These are phyloP conservation scores for Vombatus ursinus DNA, from an alignment of 2,113 vertebrate genomes.

Conservation along the genomic window DNA sequence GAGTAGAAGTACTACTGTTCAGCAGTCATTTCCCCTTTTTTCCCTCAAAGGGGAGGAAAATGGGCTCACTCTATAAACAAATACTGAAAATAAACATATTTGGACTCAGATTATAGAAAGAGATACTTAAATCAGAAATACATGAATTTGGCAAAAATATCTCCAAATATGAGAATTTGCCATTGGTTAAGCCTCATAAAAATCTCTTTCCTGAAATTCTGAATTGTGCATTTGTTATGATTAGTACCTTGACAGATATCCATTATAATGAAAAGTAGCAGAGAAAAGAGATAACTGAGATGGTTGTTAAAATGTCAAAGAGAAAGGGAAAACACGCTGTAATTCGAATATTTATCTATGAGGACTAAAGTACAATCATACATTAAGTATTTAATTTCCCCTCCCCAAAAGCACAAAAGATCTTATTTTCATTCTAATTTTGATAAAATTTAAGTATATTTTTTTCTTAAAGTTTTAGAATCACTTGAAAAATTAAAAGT, in stretches of 20 bases:
- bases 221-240: background rate
- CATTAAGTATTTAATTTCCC: conserved; percentile 3
- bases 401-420: background rate
- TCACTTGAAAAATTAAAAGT: conserved; percentile 9
- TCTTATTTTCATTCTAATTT: conserved; percentile 28
- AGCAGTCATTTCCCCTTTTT: background rate
- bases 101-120: conserved; percentile 20
- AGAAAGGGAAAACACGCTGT: background rate
- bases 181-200: conserved; percentile 9
- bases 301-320: background rate
- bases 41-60: background rate
- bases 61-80: background rate
- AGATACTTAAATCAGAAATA: conserved; percentile 31
- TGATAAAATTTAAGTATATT: background rate
- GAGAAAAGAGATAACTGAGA: background rate
- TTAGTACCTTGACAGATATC: background rate
- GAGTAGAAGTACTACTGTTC: background rate
- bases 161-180: background rate
- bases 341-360: background rate
- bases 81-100: conserved; percentile 22
- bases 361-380: background rate
- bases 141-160: background rate
- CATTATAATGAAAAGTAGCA: background rate
- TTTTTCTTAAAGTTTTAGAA: background rate
- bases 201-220: background rate